Evolutionary conservation across 2,797 vertebrate genomes (phyloP).

Genomic region (Pseudocheirus occidentalis): DNA sequence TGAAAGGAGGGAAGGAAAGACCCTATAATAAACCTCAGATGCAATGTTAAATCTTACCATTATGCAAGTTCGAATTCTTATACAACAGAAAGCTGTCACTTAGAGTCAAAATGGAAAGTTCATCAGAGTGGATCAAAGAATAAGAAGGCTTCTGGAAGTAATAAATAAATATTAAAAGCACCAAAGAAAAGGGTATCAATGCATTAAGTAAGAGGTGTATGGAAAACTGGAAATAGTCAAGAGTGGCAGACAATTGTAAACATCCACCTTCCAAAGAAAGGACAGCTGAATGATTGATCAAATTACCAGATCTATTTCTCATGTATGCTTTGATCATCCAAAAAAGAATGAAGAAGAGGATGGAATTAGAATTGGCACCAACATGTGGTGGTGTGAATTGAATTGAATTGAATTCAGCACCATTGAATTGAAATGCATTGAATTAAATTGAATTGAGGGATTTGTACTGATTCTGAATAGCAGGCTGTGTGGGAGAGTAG

Average conservation of each 20-base stretch:
- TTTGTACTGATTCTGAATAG: conserved; percentile 68
- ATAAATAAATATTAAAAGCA: conserved; percentile 64
- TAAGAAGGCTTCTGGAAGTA: conserved; percentile 56
- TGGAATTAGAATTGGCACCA: conserved; percentile 71
- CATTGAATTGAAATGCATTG: conserved; percentile 66
- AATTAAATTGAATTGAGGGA: conserved; percentile 63
- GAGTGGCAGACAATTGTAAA: conserved; percentile 45
- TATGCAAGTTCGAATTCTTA: conserved; percentile 17
- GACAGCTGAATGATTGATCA: conserved; percentile 63
- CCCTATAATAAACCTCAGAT: background rate
- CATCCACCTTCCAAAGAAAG: conserved; percentile 55
- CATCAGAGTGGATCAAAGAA: conserved; percentile 49
- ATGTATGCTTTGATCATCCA: conserved; percentile 62
- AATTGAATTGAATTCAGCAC: conserved; percentile 58
- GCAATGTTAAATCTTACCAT: conserved; percentile 33
- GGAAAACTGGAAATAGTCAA: conserved; percentile 60
- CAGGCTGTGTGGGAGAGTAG: conserved; percentile 57
- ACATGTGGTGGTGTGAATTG: conserved; percentile 60
- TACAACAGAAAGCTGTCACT: background rate
- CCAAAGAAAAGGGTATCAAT: conserved; percentile 43
- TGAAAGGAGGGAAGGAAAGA: conserved; percentile 3
- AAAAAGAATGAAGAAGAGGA: conserved; percentile 36
- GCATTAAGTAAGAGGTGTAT: conserved; percentile 51
- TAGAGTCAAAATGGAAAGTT: conserved; percentile 45
- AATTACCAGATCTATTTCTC: conserved; percentile 67